Base-by-base conservation (phyloP, 2,888 invertebrate species). In the Ornithoptera alexandrae region DNA sequence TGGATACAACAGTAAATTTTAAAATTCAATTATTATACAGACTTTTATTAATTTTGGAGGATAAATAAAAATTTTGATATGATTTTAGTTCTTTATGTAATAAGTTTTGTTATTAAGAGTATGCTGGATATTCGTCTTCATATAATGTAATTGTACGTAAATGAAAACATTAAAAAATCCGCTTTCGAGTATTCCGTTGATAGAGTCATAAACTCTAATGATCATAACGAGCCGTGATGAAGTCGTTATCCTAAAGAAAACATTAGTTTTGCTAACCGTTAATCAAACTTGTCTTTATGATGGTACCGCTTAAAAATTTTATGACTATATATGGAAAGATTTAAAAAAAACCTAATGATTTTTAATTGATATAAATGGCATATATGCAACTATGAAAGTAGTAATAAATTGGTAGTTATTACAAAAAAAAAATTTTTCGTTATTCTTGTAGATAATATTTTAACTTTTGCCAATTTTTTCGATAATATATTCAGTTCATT, bases 21-120 rank as follows among this genome's bases (percentile, higher is more conserved):
- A 56, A 62, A 68, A 70, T 70, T 53, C 59, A 70, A 70, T 67
- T 67, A 62, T 39, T 58, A 53, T 20, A 60, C 59, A 56, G 63
- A 63, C 63, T 50, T 70, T 70, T 70, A 69, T 66, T 66, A 22
- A 62, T 65, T 50, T 65, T 57, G 18, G 22, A n/a, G 10, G 5
- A 50, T 62, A 62, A 36, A 58, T 65, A 46, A 69, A 65, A 57
- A 36, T 46, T 2, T 15, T 46, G 46, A 1, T 46, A 15, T 4
- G 46, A 46, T 53, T 50, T 53, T 30, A 30, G 4, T 36, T 17
- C 15, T 62, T 46, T 42, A 17, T 61, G 8, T 39, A 39, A 1
- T 61, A 46, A 62, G 46, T 50, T 18, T 53, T 53, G 12, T 18
- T 56, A 7, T 56, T 56, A n/a, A 20, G 1, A 56, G 56, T 20